Conservation (phyloP, 2,888 invertebrate species). For the Limenitis camilla region DNA sequence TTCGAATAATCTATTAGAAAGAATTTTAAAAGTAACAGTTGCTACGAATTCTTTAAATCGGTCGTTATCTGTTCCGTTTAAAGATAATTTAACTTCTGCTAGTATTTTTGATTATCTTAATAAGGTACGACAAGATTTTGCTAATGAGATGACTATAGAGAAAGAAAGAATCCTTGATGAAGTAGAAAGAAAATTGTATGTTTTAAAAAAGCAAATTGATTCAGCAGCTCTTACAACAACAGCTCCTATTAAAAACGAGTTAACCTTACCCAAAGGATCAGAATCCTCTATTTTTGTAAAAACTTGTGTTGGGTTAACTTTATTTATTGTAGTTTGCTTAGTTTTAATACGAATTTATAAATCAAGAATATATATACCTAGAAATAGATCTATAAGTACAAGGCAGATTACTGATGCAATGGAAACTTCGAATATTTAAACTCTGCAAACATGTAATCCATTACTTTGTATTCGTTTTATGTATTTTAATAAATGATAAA, state of each 20-base stretch:
- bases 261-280: not conserved
- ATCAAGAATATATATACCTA: constrained; percentile 29
- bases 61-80: not conserved
- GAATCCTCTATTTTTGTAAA: constrained; percentile 28
- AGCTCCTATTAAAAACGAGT: not conserved
- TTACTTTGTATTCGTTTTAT: not conserved
- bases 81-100: constrained; percentile 1
- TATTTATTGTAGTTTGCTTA: constrained; percentile 35
- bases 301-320: constrained; percentile 35
- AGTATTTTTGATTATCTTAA: constrained; percentile 1
- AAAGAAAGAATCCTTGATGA: constrained; percentile 29
- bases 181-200: constrained; percentile 26
- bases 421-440: constrained; percentile 36
- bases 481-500: not conserved
- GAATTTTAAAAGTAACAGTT: constrained; percentile 25
- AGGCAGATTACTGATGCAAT: constrained; percentile 36
- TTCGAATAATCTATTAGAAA: constrained; percentile 27
- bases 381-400: constrained; percentile 34
- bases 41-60: constrained; percentile 7
- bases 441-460: not conserved
- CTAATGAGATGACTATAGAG: constrained; percentile 26
- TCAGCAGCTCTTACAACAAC: not conserved
- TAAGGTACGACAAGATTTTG: constrained; percentile 22
- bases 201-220: constrained; percentile 14
- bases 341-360: constrained; percentile 37